These are phyloP conservation scores for Adelphocoris suturalis DNA, from an alignment of 2,888 invertebrate species.

Conservation along the genomic window DNA sequence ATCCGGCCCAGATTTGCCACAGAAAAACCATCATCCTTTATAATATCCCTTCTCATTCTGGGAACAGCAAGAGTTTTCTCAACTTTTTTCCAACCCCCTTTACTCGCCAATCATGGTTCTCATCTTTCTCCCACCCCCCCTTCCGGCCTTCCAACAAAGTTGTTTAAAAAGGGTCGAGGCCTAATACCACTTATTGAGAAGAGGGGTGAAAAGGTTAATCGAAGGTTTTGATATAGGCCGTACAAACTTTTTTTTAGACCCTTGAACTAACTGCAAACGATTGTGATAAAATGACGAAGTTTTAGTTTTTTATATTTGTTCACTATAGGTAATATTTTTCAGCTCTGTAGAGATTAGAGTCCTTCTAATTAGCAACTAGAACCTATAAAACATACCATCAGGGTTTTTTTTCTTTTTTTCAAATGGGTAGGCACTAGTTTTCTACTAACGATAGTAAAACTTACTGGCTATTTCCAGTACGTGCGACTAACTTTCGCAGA, in stretches of 20 bases:
- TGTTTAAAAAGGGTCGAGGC: slow-evolving; percentile 49
- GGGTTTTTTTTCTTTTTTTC: too few relatives aligned
- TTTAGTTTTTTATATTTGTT: too few relatives aligned
- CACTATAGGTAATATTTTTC: too few relatives aligned
- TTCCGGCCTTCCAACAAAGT: not conserved
- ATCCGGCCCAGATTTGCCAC: slow-evolving; percentile 36
- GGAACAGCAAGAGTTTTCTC: slow-evolving; percentile 58
- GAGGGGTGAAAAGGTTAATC: slow-evolving; percentile 37
- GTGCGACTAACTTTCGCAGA: too few relatives aligned
- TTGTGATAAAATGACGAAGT: too few relatives aligned
- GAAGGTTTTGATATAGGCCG: slow-evolving; percentile 7
- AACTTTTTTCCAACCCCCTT: slow-evolving; percentile 48
- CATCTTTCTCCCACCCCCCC: not conserved
- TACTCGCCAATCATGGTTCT: slow-evolving; percentile 1
- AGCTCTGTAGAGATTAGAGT: too few relatives aligned
- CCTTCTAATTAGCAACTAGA: too few relatives aligned
- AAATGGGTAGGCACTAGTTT: too few relatives aligned
- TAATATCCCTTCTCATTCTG: slow-evolving; percentile 45
- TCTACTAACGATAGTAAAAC: too few relatives aligned
- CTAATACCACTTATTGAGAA: slow-evolving; percentile 31
- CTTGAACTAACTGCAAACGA: not conserved
- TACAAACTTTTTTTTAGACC: not conserved
- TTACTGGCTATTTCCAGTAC: too few relatives aligned
- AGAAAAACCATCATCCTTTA: slow-evolving; percentile 56
- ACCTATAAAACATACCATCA: too few relatives aligned